Percentiles rank a stretch among this genome's conserved stretches.
Conservation (phyloP, 2,888 invertebrate genomes). For the Chrysopilus asiliformis region DNA sequence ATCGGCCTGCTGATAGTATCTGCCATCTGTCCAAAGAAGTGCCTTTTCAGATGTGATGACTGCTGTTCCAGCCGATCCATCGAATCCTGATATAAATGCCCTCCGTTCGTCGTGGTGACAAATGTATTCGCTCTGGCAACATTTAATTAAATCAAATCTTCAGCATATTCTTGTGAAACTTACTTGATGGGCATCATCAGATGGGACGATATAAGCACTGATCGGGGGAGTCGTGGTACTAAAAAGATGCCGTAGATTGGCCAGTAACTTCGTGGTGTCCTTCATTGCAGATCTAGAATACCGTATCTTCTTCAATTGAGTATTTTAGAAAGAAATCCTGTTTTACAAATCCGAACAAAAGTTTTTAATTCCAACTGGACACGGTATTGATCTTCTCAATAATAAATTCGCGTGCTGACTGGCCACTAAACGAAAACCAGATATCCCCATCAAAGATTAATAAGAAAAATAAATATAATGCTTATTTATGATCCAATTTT, state of each 20-base stretch:
- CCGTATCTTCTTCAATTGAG: no score
- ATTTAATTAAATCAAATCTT: no score
- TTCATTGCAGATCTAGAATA: no score
- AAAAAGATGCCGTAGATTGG: conserved; percentile 26
- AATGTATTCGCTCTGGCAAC: conserved; percentile 70
- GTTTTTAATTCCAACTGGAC: no score
- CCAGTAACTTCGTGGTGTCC: conserved; percentile 25
- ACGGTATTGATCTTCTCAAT: no score
- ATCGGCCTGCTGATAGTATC: conserved; percentile 85
- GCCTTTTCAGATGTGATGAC: conserved; percentile 63
- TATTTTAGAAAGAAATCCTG: conserved; percentile 1
- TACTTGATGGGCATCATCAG: conserved; percentile 58
- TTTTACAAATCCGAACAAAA: no score
- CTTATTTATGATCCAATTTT: no score
- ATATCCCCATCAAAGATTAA: no score
- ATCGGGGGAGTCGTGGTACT: conserved; percentile 30
- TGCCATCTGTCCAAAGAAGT: conserved; percentile 93
- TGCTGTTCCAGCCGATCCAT: conserved; percentile 76
- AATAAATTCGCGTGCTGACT: no score
- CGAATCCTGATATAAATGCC: conserved; percentile 77
- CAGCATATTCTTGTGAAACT: no score
- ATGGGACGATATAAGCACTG: conserved; percentile 60
- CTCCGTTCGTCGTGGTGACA: conserved; percentile 72
- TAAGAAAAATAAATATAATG: no score
- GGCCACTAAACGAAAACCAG: no score